Base-by-base conservation (phyloP, 1,140 invertebrate species). In the Magallana gigas region DNA sequence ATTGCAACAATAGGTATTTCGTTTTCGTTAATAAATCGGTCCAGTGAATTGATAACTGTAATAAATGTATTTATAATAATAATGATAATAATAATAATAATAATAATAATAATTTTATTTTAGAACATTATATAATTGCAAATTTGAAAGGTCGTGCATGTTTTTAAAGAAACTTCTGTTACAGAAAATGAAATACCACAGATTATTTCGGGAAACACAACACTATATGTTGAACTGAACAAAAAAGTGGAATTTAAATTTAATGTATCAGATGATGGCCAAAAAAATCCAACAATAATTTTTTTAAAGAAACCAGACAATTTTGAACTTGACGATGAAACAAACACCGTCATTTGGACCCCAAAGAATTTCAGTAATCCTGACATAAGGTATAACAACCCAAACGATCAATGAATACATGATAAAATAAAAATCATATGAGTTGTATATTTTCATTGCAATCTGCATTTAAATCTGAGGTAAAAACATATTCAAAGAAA, bases 341-440 rank as follows among this genome's bases (percentile, higher is more conserved):
- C 59, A 5, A 81, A 81, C 62, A 83, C 64, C 57, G 23, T 62
- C 23, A 83, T 29, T 57, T 87, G 86, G 86, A 87, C 48, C 57
- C 86, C 86, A 11, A 12, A 16, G 11, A 83, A 58, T 64, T 12
- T 57, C 1, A 83, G 68, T 62, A 11, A 59, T 48, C 59, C 62
- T 29, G 82, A 71, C 16, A 86, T 86, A n/a, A 59, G 71, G 85
- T 86, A 82, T 29, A 3, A 36, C 36, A 36, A 36, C 36, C 36
- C 36, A 36, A 36, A 36, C 36, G 36, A 36, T 36, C 36, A 36
- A 36, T 36, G 4, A 36, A 71, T 7, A 1, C n/a, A n/a, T 62
- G n/a, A 16, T 62, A 14, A 12, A 62, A 62, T n/a, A 62, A 62
- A 62, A 62, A 62, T 11, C 12, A 14, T 12, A 62, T 36, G 36